Evolutionary conservation across 2,888 invertebrate species (phyloP), one percentile per base, ranked within the genome.

Genomic region (Drosophila seclusa): DNA sequence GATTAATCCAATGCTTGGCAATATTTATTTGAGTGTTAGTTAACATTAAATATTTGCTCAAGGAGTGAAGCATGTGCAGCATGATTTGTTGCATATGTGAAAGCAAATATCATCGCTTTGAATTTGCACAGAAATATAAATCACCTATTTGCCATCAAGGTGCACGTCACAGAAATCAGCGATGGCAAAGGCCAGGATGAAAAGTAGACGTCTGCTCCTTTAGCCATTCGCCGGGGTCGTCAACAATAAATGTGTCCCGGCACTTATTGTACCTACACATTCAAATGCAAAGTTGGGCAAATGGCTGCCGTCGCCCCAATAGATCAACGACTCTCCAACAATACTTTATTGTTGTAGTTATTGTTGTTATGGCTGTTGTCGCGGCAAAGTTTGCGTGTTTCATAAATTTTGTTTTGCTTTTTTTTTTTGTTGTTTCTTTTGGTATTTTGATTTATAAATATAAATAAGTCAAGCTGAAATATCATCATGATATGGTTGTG

Each of bases 391-490:
- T 90, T 75, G 89, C 89, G 90, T 90, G 89, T 80, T 89, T 76
- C 76, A 66, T 69, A 69, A 63, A 68, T 67, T 76, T 71, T 24
- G 24, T 45, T 45, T 31, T 57, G 34, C 38, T 67, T 27, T 24
- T 11, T 57, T 38, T 24, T 27, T 27, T 40, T 50, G 67, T 32
- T 70, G 45, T 24, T 45, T 45, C 34, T 57, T 67, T 36, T 10
- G 55, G 57, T 72, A 74, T 71, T 88, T 87, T 90, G 90, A 90
- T 90, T 90, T 90, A 90, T 90, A 89, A 83, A 83, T 80, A 83
- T 66, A 81, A 87, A 81, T 76, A 76, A 80, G 76, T 76, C 55
- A 81, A 72, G 82, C 80, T 80, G 78, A 82, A 87, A 87, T 81
- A 81, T 76, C 78, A 86, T 79, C 73, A 74, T 77, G 83, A 74